Conservation (phyloP, 2,113 vertebrate species). For the Sardina pilchardus region DNA sequence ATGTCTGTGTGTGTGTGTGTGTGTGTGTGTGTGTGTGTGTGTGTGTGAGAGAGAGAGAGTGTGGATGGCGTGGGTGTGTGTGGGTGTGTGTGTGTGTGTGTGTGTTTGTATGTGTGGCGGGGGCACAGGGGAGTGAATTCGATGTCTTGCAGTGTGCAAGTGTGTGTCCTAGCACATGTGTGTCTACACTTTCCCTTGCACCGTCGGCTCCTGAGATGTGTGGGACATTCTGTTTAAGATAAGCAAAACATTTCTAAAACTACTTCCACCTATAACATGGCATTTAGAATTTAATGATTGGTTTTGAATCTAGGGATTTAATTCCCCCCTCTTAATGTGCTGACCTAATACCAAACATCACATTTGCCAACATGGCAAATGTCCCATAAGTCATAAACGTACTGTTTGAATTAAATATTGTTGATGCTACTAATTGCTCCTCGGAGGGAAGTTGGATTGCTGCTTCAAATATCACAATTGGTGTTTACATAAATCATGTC, state of each 20-base stretch:
- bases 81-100: background rate
- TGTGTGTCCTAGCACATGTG: background rate
- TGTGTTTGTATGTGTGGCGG: background rate
- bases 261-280: background rate
- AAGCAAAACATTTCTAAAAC: background rate
- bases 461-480: conserved; percentile 9
- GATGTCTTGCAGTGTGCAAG: background rate
- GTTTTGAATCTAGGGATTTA: background rate
- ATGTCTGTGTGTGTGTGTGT: background rate
- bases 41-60: background rate
- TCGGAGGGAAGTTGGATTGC: background rate
- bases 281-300: background rate
- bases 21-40: background rate
- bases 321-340: background rate
- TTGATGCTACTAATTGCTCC: background rate
- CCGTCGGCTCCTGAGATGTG: background rate
- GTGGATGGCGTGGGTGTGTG: background rate
- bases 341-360: conserved; percentile 2
- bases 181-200: background rate
- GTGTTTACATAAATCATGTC: conserved; percentile 16
- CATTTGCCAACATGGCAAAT: background rate
- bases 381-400: background rate
- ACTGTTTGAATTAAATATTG: background rate
- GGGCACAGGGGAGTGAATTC: background rate
- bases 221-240: background rate